Evolutionary conservation across 2,113 vertebrate genomes (phyloP).

Genomic region (Dasyornis broadbenti): DNA sequence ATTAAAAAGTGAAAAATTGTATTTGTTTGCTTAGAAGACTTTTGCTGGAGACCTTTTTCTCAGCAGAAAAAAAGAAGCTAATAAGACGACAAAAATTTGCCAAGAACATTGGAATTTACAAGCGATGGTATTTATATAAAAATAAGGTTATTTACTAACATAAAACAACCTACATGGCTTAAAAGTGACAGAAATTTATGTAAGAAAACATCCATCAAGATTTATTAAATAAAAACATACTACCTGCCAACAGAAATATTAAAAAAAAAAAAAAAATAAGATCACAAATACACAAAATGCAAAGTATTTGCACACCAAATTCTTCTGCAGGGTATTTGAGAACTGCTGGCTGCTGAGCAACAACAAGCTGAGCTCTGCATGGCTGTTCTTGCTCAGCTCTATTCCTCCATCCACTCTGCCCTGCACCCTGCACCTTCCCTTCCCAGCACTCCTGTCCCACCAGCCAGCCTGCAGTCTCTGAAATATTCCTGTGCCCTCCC

Average conservation of each 20-base stretch:
- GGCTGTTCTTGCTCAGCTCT: background rate
- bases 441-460: background rate
- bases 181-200: background rate
- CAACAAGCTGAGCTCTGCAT: background rate
- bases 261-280: background rate
- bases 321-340: background rate
- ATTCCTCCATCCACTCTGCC: accelerated
- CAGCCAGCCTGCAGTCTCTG: background rate
- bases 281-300: background rate
- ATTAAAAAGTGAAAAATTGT: background rate
- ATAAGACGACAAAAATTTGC: background rate
- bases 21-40: background rate
- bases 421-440: no score
- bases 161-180: background rate
- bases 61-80: background rate
- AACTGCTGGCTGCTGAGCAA: background rate
- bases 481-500: accelerated
- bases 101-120: background rate
- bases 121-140: background rate
- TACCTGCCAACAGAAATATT: background rate
- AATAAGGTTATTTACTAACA: background rate
- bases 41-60: background rate
- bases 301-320: background rate
- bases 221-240: background rate
- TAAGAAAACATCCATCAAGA: background rate